Percentiles rank a stretch among this genome's conserved stretches.
These are phyloP conservation scores for Sebastes kiyomatsui DNA, from an alignment of 2,797 vertebrate genomes.

Conservation along the genomic window DNA sequence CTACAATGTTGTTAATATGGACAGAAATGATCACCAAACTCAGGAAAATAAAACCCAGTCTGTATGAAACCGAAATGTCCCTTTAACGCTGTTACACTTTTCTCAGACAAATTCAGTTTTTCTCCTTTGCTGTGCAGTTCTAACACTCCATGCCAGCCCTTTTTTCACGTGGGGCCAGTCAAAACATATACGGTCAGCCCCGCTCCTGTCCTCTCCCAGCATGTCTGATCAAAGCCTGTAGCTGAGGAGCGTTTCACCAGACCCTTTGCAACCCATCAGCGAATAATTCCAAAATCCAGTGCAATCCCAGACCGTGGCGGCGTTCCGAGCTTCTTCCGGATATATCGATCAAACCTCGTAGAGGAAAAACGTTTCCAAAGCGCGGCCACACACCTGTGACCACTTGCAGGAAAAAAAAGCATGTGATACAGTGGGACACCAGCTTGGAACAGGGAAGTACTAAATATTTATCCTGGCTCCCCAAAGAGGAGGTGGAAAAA, in stretches of 20 bases:
- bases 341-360: conserved; percentile 52
- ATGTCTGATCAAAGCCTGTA: conserved; percentile 58
- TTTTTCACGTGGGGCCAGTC: conserved; percentile 21
- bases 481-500: conserved; percentile 26
- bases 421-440: conserved; percentile 46
- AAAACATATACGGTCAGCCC: conserved; percentile 34
- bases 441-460: conserved; percentile 45
- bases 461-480: conserved; percentile 62
- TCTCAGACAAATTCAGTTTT: conserved; percentile 33
- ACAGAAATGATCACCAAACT: conserved; percentile 1
- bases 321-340: conserved; percentile 42
- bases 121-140: conserved; percentile 19
- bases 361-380: conserved; percentile 55
- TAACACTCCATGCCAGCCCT: conserved; percentile 10
- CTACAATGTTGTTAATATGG: background rate
- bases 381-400: conserved; percentile 45
- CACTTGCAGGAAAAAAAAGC: conserved; percentile 14
- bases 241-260: conserved; percentile 41
- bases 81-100: background rate
- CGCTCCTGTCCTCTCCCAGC: conserved; percentile 36
- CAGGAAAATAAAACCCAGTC: background rate
- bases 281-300: conserved; percentile 52
- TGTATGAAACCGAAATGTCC: conserved; percentile 6
- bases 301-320: conserved; percentile 43
- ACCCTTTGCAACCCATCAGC: conserved; percentile 41